These are phyloP conservation scores for Caenorhabditis japonica DNA, from an alignment of 2,888 invertebrate species.

Conservation along the genomic window DNA sequence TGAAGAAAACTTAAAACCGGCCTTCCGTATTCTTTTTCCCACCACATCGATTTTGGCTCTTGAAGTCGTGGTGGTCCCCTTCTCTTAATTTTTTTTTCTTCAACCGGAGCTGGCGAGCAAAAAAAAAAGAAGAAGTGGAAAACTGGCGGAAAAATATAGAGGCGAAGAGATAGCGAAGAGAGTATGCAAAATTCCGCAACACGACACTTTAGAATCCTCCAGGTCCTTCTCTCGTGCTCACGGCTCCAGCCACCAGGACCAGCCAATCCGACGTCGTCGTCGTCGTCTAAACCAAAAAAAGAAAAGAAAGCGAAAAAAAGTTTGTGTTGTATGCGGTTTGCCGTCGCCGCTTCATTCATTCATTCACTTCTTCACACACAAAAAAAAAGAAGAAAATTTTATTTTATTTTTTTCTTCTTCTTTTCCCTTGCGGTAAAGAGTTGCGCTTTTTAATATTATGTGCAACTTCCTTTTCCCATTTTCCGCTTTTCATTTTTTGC, in stretches of 20 bases:
- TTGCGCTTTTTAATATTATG: constrained; percentile 32
- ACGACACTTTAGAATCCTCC: constrained; percentile 52
- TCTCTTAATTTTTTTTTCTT: constrained; percentile 19
- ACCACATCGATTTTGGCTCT: constrained; percentile 38
- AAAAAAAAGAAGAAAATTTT: constrained; percentile 9
- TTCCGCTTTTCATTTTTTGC: constrained; percentile 14
- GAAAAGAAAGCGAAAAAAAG: not conserved
- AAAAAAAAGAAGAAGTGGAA: constrained; percentile 2
- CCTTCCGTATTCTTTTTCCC: no score
- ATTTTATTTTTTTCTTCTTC: constrained; percentile 22
- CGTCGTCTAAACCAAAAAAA: constrained; percentile 42
- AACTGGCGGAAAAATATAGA: constrained; percentile 30
- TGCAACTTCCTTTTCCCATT: constrained; percentile 43
- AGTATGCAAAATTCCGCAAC: constrained; percentile 54
- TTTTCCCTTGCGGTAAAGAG: constrained; percentile 19
- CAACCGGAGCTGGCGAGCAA: constrained; percentile 4
- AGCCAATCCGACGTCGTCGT: constrained; percentile 1
- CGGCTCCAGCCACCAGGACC: constrained; percentile 5
- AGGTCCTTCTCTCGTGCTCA: constrained; percentile 41
- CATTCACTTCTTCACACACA: no score
- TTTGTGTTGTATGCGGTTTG: constrained; percentile 20
- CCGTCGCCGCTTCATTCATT: constrained; percentile 40
- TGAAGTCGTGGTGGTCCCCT: constrained; percentile 27
- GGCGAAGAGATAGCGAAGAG: constrained; percentile 39
- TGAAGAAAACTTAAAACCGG: no score